Evolutionary conservation across 2,113 vertebrate genomes (phyloP).

Genomic region (Protobothrops mucrosquamatus): DNA sequence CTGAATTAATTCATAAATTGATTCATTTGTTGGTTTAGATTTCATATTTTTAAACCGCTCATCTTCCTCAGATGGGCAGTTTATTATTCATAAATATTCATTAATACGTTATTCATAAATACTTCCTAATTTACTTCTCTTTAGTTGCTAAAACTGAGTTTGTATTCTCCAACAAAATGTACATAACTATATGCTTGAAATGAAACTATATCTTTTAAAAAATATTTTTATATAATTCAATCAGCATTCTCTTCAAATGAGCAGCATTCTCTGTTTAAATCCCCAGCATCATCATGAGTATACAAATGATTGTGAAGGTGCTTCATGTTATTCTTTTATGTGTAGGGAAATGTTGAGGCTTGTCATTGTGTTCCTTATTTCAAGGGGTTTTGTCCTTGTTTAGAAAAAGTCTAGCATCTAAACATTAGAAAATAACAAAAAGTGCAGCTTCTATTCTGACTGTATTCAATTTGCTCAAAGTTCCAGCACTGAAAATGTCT

Average conservation of each 20-base stretch:
- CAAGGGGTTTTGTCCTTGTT: neutral
- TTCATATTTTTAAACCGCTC: neutral
- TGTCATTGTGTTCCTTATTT: neutral
- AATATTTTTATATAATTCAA: neutral
- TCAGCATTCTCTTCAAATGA: neutral
- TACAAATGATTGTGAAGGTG: neutral
- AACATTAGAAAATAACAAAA: neutral
- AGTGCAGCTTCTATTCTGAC: neutral
- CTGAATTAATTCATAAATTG: neutral
- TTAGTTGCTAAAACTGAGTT: neutral
- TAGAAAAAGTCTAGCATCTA: neutral
- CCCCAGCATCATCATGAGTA: too few relatives aligned
- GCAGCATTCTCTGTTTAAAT: neutral
- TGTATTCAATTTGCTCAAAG: neutral
- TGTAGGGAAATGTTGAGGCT: neutral
- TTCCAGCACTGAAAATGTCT: neutral
- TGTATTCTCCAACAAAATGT: neutral
- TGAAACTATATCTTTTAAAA: neutral
- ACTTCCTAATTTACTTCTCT: neutral
- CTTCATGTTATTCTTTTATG: neutral
- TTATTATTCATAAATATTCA: neutral
- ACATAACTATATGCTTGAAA: neutral
- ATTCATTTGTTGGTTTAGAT: neutral
- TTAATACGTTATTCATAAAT: neutral
- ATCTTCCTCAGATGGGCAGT: neutral